Conservation (phyloP, 2,113 vertebrate genomes). For the Scytalopus superciliaris region DNA sequence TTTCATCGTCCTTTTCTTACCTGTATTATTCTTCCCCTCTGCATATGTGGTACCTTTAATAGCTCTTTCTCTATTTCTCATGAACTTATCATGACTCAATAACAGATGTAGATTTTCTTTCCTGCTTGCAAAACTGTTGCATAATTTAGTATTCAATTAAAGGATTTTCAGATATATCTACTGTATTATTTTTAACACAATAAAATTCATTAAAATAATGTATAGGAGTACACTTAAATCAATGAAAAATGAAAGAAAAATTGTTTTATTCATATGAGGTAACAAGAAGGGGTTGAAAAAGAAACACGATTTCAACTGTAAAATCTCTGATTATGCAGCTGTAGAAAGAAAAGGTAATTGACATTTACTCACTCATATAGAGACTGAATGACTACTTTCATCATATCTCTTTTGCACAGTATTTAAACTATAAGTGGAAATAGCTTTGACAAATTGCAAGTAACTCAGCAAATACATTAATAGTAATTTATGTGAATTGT, state of each 20-base stretch:
- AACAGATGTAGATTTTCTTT: conserved; percentile 58
- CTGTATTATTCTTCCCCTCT: background rate
- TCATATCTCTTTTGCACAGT: conserved; percentile 45
- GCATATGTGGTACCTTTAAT: background rate
- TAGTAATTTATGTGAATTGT: conserved; percentile 27
- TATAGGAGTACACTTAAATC: conserved; percentile 49
- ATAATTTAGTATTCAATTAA: conserved; percentile 50
- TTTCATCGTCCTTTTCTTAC: background rate
- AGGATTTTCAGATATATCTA: conserved; percentile 58
- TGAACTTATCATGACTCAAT: conserved; percentile 42
- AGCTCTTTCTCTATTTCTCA: conserved; percentile 33
- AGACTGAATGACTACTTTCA: conserved; percentile 59
- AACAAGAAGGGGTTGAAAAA: conserved; percentile 17
- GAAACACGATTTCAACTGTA: conserved; percentile 7
- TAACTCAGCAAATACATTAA: conserved; percentile 53
- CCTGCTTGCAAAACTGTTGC: conserved; percentile 60
- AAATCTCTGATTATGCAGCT: conserved; percentile 40
- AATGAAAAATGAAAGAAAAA: conserved; percentile 47
- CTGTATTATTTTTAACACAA: conserved; percentile 33
- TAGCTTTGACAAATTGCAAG: conserved; percentile 48
- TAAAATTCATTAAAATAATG: conserved; percentile 27
- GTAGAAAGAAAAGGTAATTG: conserved; percentile 58
- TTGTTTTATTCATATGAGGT: conserved; percentile 9
- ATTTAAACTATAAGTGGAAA: conserved; percentile 56
- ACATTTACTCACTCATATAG: conserved; percentile 62